Base-by-base conservation (phyloP, 37 sponge, comb jelly and placozoan genomes). In the Agelas oroides region DNA sequence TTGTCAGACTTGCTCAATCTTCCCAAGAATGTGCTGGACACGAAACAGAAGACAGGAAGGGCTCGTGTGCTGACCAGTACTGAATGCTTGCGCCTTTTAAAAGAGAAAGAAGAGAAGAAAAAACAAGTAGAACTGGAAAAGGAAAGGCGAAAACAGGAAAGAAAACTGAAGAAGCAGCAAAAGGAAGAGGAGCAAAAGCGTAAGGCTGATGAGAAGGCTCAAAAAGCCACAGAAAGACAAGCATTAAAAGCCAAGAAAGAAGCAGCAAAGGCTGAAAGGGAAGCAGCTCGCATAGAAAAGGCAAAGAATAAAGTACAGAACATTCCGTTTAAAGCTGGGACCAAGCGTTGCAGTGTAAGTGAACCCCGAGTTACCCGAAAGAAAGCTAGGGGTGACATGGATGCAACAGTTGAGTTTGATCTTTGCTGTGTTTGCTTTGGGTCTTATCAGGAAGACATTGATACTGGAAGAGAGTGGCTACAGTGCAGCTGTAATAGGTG, bases 391-490 rank as follows among this genome's bases (percentile, higher is more conserved):
- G 23, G 33, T 30, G 70, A 12, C 5, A 34, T 39, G n/a, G 73
- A 39, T 24, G 53, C 2, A 37, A 13, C 53, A 5, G 23, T 72
- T 14, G 2, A 72, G 2, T 18, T 20, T 3, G 53, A 72, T 53
- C 73, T 72, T 41, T 72, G 73, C 73, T 72, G 73, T 72, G 73
- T 72, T 3, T 68, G 82, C 71, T 81, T 68, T 31, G 69, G 56
- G 2, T 60, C 82, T 13, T 81, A 70, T 25, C 36, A 68, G 1
- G 82, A 81, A 23, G 82, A 81, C 15, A 33, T 68, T 28, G 41
- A 33, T 18, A 70, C 82, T 32, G 82, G 71, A 33, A 30, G 77
- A 30, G 77, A 76, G 18, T 85, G 86, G 86, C 5, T 85, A 14
- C 5, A 54, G 33, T 84, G 84, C 40, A 25, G 53, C 18, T 85